A percentile compares a stretch with the other conserved stretches of the same genome.
phyloP scores from a whole-genome alignment of 92 coral and sea anemone species.

The Metridium senile region DNA sequence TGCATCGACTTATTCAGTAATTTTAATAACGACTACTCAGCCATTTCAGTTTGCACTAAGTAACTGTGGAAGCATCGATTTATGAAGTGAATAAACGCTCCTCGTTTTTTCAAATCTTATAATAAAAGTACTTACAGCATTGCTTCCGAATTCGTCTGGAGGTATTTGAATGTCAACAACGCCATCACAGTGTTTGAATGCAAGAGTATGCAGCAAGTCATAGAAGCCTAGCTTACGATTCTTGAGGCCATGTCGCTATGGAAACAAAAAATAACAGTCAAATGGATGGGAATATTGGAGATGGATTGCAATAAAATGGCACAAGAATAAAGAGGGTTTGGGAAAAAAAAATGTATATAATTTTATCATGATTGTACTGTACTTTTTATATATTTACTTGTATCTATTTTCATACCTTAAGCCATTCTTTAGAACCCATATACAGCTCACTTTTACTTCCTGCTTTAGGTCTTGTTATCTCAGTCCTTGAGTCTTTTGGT shows the following conservation, averaged over 20 bases:
- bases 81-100: too few species aligned
- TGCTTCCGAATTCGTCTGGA: slow-evolving; percentile 62
- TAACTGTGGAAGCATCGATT: too few species aligned
- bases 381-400: background rate
- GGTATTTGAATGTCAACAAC: slow-evolving; percentile 93
- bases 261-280: background rate
- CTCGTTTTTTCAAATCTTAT: too few species aligned
- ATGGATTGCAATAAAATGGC: too few species aligned
- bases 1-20: too few species aligned
- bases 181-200: slow-evolving; percentile 99
- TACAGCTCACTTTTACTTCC: slow-evolving; percentile 80
- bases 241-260: slow-evolving; percentile 87
- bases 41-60: too few species aligned
- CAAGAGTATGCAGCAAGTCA: slow-evolving; percentile 88
- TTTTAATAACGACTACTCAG: too few species aligned
- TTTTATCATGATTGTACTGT: too few species aligned
- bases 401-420: slow-evolving; percentile 58
- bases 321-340: too few species aligned
- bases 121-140: slow-evolving; percentile 64
- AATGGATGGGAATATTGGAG: background rate
- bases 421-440: slow-evolving; percentile 98
- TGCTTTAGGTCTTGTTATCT: slow-evolving; percentile 21
- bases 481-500: slow-evolving; percentile 30
- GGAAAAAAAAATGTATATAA: too few species aligned
- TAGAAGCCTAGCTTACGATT: slow-evolving; percentile 81